Evolutionary conservation across 92 coral and sea anemone species (phyloP).

Genomic region (Porites divaricata): DNA sequence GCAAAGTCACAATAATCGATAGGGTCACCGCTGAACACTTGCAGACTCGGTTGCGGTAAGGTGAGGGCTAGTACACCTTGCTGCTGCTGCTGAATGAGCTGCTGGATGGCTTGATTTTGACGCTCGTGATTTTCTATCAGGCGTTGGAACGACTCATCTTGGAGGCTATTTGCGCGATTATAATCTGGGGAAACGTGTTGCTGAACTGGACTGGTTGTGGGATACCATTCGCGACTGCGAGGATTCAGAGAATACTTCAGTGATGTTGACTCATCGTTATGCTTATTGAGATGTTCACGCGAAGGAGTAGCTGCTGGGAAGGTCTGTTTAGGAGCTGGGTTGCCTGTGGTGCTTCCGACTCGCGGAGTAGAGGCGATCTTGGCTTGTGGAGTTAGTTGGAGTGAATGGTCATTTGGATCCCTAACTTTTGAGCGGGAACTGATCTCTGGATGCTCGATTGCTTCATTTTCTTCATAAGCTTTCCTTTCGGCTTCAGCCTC

Average conservation of each 20-base stretch:
- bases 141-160: conserved; percentile 24
- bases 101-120: conserved; percentile 21
- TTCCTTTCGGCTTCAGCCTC: conserved; percentile 43
- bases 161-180: not conserved
- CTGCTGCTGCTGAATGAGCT: conserved; percentile 32
- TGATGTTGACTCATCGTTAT: too few relatives aligned
- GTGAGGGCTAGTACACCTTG: conserved; percentile 26
- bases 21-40: not conserved
- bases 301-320: too few relatives aligned
- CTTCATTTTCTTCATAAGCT: conserved; percentile 11
- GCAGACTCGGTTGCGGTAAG: conserved; percentile 21
- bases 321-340: too few relatives aligned
- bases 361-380: not conserved
- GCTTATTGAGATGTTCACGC: too few relatives aligned
- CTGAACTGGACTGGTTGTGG: too few relatives aligned
- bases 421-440: not conserved
- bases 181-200: too few relatives aligned
- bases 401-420: too few relatives aligned
- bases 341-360: not conserved
- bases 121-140: conserved; percentile 30
- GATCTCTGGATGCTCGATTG: not conserved
- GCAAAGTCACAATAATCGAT: conserved; percentile 15
- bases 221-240: too few relatives aligned
- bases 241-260: too few relatives aligned
- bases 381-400: too few relatives aligned